Conservation (phyloP, 2,797 vertebrate genomes). For the Mormyrus hasselquistii region DNA sequence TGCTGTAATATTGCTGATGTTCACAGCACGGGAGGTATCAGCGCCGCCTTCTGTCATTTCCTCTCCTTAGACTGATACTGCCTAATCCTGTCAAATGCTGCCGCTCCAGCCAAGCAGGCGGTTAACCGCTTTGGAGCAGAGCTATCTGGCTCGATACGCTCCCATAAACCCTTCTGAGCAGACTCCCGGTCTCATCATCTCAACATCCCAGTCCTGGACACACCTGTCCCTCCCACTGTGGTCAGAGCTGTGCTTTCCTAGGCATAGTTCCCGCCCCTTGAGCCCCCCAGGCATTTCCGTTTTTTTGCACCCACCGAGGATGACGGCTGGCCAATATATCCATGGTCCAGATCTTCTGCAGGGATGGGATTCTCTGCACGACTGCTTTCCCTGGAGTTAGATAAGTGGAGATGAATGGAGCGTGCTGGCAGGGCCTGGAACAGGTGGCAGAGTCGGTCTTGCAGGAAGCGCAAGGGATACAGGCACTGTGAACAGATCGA, state of each 20-base stretch:
- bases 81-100: background rate
- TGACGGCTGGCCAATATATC: background rate
- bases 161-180: background rate
- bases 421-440: background rate
- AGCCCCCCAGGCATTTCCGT: background rate
- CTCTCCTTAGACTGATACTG: background rate
- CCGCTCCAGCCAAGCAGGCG: background rate
- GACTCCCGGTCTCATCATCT: background rate
- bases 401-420: slow-evolving; percentile 22
- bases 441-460: slow-evolving; percentile 22
- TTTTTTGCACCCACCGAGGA: background rate
- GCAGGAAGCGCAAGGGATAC: slow-evolving; percentile 10
- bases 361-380: background rate
- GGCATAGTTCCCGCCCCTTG: background rate
- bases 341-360: background rate
- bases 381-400: background rate
- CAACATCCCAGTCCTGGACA: background rate
- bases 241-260: background rate
- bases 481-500: background rate
- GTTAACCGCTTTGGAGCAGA: background rate
- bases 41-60: background rate
- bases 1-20: slow-evolving; percentile 7
- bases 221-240: background rate
- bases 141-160: background rate
- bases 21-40: background rate